Conservation (phyloP, 2,113 vertebrate genomes). For the Dissostichus mawsoni region DNA sequence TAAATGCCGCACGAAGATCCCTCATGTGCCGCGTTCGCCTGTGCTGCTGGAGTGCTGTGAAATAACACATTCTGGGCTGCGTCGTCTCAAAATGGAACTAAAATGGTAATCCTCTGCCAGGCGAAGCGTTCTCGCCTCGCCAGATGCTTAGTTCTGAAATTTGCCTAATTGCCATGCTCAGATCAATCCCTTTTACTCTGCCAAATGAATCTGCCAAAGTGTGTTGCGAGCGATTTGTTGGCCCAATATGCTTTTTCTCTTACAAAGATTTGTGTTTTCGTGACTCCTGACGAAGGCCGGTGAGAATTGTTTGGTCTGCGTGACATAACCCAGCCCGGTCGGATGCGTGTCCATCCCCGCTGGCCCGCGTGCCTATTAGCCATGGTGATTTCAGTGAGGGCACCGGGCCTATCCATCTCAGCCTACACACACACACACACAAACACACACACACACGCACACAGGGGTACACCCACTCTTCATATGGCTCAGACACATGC, state of each 20-base stretch:
- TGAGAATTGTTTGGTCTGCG: slow-evolving; percentile 20
- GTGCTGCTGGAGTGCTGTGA: slow-evolving; percentile 53
- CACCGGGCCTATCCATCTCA: slow-evolving; percentile 58
- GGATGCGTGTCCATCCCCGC: slow-evolving; percentile 46
- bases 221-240: slow-evolving; percentile 65
- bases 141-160: slow-evolving; percentile 80
- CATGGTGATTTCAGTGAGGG: slow-evolving; percentile 38
- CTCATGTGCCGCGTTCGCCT: slow-evolving; percentile 14
- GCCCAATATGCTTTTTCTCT: slow-evolving; percentile 59
- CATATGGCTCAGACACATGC: slow-evolving; percentile 65
- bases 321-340: slow-evolving; percentile 39
- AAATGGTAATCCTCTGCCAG: slow-evolving; percentile 76
- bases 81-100: slow-evolving; percentile 67
- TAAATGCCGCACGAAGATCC: slow-evolving; percentile 9
- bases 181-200: slow-evolving; percentile 73
- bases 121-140: slow-evolving; percentile 69
- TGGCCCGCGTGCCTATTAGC: slow-evolving; percentile 68
- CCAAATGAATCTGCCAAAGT: slow-evolving; percentile 66
- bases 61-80: slow-evolving; percentile 71
- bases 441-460: slow-evolving; percentile 46
- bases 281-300: slow-evolving; percentile 19
- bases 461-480: slow-evolving; percentile 58
- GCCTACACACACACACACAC: slow-evolving; percentile 42
- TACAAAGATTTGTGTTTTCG: slow-evolving; percentile 33
- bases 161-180: slow-evolving; percentile 77